Conservation (phyloP, 2,113 vertebrate species). For the Dunckerocampus dactyliophorus region DNA sequence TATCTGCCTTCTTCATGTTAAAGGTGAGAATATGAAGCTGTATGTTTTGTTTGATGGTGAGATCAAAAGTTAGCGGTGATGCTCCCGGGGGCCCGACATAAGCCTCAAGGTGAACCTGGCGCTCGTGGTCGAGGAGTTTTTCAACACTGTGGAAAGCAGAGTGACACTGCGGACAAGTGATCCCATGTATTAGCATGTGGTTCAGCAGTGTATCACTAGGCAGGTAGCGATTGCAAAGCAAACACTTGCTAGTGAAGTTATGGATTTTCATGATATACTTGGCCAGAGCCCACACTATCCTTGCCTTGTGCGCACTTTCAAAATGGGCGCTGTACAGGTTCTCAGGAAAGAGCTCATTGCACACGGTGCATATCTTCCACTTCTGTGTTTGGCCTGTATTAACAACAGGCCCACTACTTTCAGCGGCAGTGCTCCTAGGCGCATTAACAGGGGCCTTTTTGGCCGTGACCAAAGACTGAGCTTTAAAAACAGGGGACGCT, state of each 20-base stretch:
- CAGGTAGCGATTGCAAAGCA: conserved; percentile 95
- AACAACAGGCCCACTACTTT: conserved; percentile 43
- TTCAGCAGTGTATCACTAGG: conserved; percentile 94
- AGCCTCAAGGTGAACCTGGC: conserved; percentile 84
- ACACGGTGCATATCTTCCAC: conserved; percentile 98
- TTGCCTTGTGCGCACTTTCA: conserved; percentile 94
- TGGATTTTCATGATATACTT: conserved; percentile 99
- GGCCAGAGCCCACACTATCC: conserved; percentile 92
- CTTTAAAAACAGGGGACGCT: conserved; percentile 76
- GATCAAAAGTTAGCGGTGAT: conserved; percentile 91
- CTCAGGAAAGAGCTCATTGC: conserved; percentile 96
- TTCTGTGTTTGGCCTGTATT: conserved; percentile 90
- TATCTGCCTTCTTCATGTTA: conserved; percentile 84
- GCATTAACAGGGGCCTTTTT: conserved; percentile 74
- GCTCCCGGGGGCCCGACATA: conserved; percentile 84
- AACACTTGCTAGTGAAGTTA: conserved; percentile 98
- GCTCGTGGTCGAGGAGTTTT: conserved; percentile 89
- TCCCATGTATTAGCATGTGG: conserved; percentile 96
- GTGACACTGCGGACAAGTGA: conserved; percentile 94
- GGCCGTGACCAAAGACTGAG: conserved; percentile 54
- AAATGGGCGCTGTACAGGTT: conserved; percentile 94
- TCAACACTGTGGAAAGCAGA: conserved; percentile 93
- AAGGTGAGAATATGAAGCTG: conserved; percentile 94
- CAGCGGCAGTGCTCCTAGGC: conserved; percentile 51
- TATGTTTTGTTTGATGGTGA: conserved; percentile 92